Evolutionary conservation across 1,140 invertebrate genomes (phyloP).

Genomic region (Thaumatotibia leucotreta): DNA sequence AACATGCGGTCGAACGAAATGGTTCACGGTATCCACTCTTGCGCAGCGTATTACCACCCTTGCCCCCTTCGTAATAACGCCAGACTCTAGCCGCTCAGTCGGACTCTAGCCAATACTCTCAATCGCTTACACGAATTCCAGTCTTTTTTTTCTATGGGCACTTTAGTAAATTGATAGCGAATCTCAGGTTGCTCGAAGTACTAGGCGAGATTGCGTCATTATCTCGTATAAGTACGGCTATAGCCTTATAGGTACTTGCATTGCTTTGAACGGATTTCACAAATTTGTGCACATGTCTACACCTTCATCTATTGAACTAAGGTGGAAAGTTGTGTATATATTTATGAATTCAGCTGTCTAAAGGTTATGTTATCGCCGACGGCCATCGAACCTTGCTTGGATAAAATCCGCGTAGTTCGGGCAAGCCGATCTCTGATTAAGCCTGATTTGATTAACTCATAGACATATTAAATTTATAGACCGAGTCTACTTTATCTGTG

Average conservation of each 20-base stretch:
- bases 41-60: not conserved
- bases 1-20: too few relatives aligned
- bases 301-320: too few relatives aligned
- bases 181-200: not conserved
- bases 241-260: not conserved
- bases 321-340: too few relatives aligned
- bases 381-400: too few relatives aligned
- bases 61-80: not conserved
- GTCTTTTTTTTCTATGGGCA: not conserved
- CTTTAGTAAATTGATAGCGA: constrained; percentile 5
- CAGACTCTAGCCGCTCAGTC: not conserved
- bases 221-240: not conserved
- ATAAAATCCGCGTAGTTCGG: too few relatives aligned
- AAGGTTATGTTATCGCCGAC: too few relatives aligned
- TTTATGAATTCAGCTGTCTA: too few relatives aligned
- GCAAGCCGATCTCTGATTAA: too few relatives aligned
- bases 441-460: too few relatives aligned
- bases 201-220: not conserved
- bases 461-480: too few relatives aligned
- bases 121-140: not conserved
- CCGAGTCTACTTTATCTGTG: too few relatives aligned
- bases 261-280: not conserved
- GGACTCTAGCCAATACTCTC: not conserved
- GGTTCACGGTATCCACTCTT: not conserved
- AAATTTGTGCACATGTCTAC: too few relatives aligned